Percentiles rank a stretch among this genome's conserved stretches.
phyloP scores from a whole-genome alignment of 2,113 vertebrate genomes.

The Cyprinodon tularosa region DNA sequence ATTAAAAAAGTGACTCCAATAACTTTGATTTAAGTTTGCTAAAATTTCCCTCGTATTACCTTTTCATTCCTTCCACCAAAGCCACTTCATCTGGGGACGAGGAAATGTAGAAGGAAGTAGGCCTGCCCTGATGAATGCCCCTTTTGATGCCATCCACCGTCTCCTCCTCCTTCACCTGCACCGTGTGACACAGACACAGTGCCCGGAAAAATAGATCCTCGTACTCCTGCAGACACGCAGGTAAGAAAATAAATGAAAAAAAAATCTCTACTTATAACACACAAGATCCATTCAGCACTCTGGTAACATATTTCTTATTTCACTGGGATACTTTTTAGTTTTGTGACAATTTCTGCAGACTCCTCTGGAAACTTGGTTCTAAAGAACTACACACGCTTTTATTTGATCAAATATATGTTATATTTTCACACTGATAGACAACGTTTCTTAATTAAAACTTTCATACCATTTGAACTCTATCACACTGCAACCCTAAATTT shows the following conservation, averaged over 20 bases:
- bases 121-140: slow-evolving; percentile 81
- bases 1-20: too few species aligned
- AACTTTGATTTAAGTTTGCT: not conserved
- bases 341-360: too few species aligned
- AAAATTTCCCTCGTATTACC: slow-evolving; percentile 70
- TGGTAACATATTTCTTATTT: too few species aligned
- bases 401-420: too few species aligned
- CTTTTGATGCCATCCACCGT: slow-evolving; percentile 86
- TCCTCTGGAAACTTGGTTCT: too few species aligned
- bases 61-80: slow-evolving; percentile 95
- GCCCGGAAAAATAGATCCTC: slow-evolving; percentile 98
- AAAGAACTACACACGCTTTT: too few species aligned
- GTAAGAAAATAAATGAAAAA: not conserved
- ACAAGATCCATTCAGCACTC: not conserved
- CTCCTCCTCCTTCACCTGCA: slow-evolving; percentile 96
- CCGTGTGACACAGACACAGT: slow-evolving; percentile 94
- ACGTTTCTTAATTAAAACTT: too few species aligned
- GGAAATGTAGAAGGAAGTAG: slow-evolving; percentile 93
- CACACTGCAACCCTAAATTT: too few species aligned
- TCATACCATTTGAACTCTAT: too few species aligned
- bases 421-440: too few species aligned
- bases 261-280: not conserved
- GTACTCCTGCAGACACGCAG: slow-evolving; percentile 81
- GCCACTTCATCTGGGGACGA: slow-evolving; percentile 97
- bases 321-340: too few species aligned